Conservation (phyloP, 2,888 invertebrate genomes). For the Hyppa rectilinea region DNA sequence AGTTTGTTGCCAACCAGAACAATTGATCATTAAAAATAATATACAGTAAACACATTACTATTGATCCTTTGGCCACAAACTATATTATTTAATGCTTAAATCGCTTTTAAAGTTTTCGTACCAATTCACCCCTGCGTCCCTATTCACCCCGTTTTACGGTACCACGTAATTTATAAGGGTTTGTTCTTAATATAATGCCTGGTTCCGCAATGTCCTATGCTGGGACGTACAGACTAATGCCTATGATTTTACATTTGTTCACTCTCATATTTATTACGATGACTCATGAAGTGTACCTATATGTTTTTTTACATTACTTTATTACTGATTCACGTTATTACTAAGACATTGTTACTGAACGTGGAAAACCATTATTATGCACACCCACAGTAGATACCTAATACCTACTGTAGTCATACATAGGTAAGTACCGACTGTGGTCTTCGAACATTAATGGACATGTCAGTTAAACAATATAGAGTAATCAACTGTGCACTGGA, state of each 20-base stretch:
- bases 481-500: slow-evolving; percentile 13
- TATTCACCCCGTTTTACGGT: no score
- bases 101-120: no score
- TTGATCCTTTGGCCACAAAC: no score
- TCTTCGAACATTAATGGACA: background rate
- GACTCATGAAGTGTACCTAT: slow-evolving; percentile 6
- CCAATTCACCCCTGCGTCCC: no score
- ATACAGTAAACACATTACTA: no score
- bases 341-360: slow-evolving; percentile 2
- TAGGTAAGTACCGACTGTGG: background rate
- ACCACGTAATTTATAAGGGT: no score
- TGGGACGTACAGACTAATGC: background rate
- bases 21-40: no score
- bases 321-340: slow-evolving; percentile 23
- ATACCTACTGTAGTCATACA: background rate
- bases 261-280: slow-evolving; percentile 9
- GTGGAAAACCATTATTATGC: slow-evolving; percentile 25
- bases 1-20: no score
- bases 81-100: no score
- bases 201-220: background rate
- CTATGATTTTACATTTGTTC: slow-evolving; percentile 16
- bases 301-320: slow-evolving; percentile 3
- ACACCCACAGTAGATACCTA: background rate
- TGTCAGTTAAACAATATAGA: slow-evolving; percentile 24
- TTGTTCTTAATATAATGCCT: no score